Base-by-base conservation (phyloP, 1,140 invertebrate genomes). In the Choristoneura fumiferana region DNA sequence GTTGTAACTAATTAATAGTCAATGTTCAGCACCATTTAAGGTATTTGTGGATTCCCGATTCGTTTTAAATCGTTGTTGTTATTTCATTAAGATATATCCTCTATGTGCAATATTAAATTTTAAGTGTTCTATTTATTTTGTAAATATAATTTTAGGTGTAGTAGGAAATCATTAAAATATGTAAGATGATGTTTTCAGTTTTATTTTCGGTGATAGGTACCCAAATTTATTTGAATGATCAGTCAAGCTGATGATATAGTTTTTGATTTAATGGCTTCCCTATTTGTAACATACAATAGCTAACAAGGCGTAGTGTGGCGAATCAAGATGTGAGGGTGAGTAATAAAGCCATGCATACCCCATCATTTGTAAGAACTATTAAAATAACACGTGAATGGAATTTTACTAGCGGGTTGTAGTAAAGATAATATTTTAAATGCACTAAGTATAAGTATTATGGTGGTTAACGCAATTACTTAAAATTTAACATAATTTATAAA, bases 61-160 rank as follows among this genome's bases (percentile, higher is more conserved):
- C 6, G 57, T 66, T 78, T 67, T 54, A 59, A 55, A 54, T 78
- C 67, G 74, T 84, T 84, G 73, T 82, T 85, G 81, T 84, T 86
- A 74, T 71, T 72, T 78, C 75, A 74, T 78, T 65, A 53, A 29
- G 13, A 43, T 34, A 67, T 78, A 81, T 75, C 62, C 62, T 77
- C 63, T 67, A 78, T 71, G 85, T 88, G 84, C 85, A 89, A 87
- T 89, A 89, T 85, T 89, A 87, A 74, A 61, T 73, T 35, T 78
- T 86, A 89, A 81, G 73, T 76, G 75, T 52, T 45, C n/a, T 15
- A 55, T 80, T 85, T 71, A 80, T 84, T 82, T 81, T 88, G 81
- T 86, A 86, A 80, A 88, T 85, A 71, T 56, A 60, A 55, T 65
- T 59, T 62, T 67, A 71, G 43, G 22, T 49, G 62, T 71, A 73